Evolutionary conservation across 2,113 vertebrate genomes (phyloP), one percentile per base, ranked within the genome.

Genomic region (Pogonocichla stellata): DNA sequence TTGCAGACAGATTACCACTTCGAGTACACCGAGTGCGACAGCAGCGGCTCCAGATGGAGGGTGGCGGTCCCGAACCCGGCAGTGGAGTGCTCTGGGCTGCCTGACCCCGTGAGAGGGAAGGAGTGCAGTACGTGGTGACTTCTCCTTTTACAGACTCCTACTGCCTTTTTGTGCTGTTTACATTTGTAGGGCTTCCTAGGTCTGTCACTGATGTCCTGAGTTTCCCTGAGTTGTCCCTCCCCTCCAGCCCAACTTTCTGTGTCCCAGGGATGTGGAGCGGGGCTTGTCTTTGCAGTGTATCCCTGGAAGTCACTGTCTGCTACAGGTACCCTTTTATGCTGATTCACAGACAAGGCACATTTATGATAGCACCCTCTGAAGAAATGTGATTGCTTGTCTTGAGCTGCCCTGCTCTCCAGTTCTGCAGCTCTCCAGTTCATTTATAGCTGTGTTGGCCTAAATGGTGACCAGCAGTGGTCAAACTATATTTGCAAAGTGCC

Each of bases 21-120:
- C 90, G 98, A 99, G 97, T 99, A 99, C 97, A 99, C 99, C 3
- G 99, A 99, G 87, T 99, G 99, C 66, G 99, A 99, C 96, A 99
- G 98, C 97, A 99, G 98, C 24, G 99, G 99, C 83, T 99, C 99
- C 75, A 98, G 99, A 85, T 99, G 99, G 99, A 98, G 99, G 88
- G 99, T 99, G 69, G 99, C 99, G 93, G 98, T 99, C 93, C 99
- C 99, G 2, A 99, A 98, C 38, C 97, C 87, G 4, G 97, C 97
- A 2, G 98, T 97, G 89, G 93, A 98, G 71, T 99, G 99, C 96
- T 95, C 97, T 26, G 99, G 99, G 96, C 97, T 99, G 60, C 99
- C 99, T 2, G 99, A 99, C 73, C 99, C 99, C 5, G 98, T 99
- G 69, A 98, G 97, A 87, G 99, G 99, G 97, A 99, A 99, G 90